Percentiles rank a stretch among this genome's conserved stretches.
Evolutionary conservation across 2,888 invertebrate species (phyloP).

Genomic region (Trilocha varians): DNA sequence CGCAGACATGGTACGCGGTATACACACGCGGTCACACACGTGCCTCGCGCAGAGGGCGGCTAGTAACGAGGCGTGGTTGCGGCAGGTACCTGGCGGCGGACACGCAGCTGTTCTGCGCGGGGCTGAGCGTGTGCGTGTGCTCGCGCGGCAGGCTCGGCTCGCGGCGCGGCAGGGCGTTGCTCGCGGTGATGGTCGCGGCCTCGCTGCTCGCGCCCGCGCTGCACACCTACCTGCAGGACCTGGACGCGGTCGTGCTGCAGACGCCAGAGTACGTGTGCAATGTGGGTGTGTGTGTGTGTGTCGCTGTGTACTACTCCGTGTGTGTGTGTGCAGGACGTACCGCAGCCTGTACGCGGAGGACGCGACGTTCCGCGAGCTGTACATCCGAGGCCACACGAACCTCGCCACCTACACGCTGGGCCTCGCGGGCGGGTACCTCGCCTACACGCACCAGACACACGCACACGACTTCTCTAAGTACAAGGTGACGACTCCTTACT

Average conservation of each 20-base stretch:
- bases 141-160: conserved; percentile 26
- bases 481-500: conserved; percentile 35
- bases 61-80: not conserved
- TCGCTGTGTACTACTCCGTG: not conserved
- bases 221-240: conserved; percentile 48
- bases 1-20: conserved; percentile 51
- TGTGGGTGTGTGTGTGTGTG: no score
- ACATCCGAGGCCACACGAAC: conserved; percentile 56
- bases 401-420: conserved; percentile 52
- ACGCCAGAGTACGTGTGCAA: conserved; percentile 50
- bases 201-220: conserved; percentile 35
- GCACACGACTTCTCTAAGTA: conserved; percentile 30
- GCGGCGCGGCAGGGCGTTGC: conserved; percentile 21
- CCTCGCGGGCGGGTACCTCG: conserved; percentile 47
- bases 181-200: conserved; percentile 24
- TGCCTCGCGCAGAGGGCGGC: no score
- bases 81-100: conserved; percentile 65
- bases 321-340: conserved; percentile 28
- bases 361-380: conserved; percentile 45
- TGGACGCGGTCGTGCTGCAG: conserved; percentile 51
- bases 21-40: no score
- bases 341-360: conserved; percentile 40
- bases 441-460: conserved; percentile 38
- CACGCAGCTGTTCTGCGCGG: conserved; percentile 55
- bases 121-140: conserved; percentile 43